Conservation (phyloP, 2,888 invertebrate genomes). For the Cryptocephalus moraei region DNA sequence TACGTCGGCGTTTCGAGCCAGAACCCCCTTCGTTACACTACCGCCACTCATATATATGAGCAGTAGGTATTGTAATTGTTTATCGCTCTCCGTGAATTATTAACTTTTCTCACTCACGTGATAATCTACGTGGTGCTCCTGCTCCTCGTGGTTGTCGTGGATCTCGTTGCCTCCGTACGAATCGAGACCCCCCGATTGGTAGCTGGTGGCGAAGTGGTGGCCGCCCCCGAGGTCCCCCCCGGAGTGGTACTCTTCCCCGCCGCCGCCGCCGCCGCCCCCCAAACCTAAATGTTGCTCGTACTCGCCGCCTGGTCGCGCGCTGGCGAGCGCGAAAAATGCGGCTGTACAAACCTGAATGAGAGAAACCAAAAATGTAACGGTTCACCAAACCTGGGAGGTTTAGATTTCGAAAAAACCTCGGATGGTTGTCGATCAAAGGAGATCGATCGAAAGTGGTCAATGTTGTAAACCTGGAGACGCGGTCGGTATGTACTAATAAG, state of each 20-base stretch:
- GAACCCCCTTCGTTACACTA: too few species aligned
- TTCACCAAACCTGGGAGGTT: background rate
- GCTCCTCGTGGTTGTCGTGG: constrained; percentile 19
- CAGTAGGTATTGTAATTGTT: too few species aligned
- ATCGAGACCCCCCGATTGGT: constrained; percentile 4
- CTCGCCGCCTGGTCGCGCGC: constrained; percentile 29
- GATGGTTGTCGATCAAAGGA: background rate
- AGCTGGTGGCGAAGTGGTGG: background rate
- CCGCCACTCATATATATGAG: too few species aligned
- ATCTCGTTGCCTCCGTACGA: constrained; percentile 13
- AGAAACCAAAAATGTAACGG: too few species aligned
- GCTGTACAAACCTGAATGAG: constrained; percentile 28
- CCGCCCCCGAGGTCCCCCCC: background rate
- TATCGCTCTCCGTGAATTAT: background rate
- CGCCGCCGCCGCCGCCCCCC: constrained; percentile 19
- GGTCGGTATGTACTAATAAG: too few species aligned
- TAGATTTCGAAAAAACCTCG: background rate
- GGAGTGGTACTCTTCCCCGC: constrained; percentile 10
- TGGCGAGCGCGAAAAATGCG: constrained; percentile 29
- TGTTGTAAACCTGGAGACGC: too few species aligned
- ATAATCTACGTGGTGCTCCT: constrained; percentile 28
- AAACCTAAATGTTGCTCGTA: constrained; percentile 23
- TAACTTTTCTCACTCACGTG: constrained; percentile 23
- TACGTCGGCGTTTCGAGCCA: too few species aligned
- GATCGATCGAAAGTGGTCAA: too few species aligned